Evolutionary conservation across 1,140 invertebrate genomes (phyloP), one percentile per base, ranked within the genome.

Genomic region (Brachystomella parvula): DNA sequence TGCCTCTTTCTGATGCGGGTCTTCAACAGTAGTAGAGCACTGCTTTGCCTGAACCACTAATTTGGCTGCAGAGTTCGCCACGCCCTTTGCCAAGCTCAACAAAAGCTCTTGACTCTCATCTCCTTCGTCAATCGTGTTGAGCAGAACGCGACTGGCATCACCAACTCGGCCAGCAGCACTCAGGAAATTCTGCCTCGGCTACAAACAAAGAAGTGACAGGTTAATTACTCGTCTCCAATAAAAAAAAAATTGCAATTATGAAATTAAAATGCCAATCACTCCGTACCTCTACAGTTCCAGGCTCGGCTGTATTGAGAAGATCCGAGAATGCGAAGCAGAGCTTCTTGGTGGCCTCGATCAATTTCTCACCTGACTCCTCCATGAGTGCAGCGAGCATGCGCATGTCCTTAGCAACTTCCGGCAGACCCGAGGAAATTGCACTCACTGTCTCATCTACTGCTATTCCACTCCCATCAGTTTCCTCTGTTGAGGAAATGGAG

Each of bases 401-500:
- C 1, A 99, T 93, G 71, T 89, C 94, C 75, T 92, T 90, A 0
- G 94, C 92, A 82, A 99, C 94, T 79, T 98, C 93, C 0, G 95
- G 94, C 65, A 99, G 81, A 74, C 97, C 98, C 63, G 87, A 92
- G 9, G 94, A 92, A 72, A 99, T 99, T 30, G 95, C 96, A 9
- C 92, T 92, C 64, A 99, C 95, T 6, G 96, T 96, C 0, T 93
- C 91, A 0, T 94, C 94, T 1, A 98, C 92, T 15, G 93, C 91
- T 26, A 24, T 24, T n/a, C 89, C 91, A 75, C 94, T 91, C 35
- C 35, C 49, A 6, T 98, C 95, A 2, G 91, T 87, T 70, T 90
- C 87, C 71, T 92, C 89, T 0, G 83, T 83, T 1, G 92, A 91
- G 0, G 94, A 96, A 39, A 96, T 80, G 0, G 94, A 96, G n/a